Evolutionary conservation across 2,888 invertebrate genomes (phyloP), one percentile per base, ranked within the genome.

Genomic region (Choristoneura rosaceana): DNA sequence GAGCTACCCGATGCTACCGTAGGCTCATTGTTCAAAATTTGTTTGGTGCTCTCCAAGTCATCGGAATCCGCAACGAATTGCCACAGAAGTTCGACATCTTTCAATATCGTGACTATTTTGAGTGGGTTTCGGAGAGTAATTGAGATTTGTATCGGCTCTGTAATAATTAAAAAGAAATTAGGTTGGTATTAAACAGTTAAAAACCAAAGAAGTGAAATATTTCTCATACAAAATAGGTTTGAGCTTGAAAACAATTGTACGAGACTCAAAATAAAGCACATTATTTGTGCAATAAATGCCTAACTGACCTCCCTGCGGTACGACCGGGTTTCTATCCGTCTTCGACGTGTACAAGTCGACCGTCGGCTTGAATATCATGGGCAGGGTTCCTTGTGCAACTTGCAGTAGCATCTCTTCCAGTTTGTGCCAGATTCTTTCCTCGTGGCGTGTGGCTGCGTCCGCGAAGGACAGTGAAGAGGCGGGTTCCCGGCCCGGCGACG

Each of bases 121-220:
- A 98, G 88, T 0, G 97, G 97, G 90, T 98, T 98, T 77, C 95
- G 94, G 76, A 99, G 92, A 68, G 96, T 95, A 38, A 98, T 94
- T 55, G 96, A 96, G 69, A 98, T 94, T 87, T 96, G 96, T 69
- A 98, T 96, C 0, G 97, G 97, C 87, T 99, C 98, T 96, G 89
- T 65, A 90, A 86, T 88, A 76, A 68, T 74, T 66, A 14, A 69
- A 25, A 17, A 33, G 67, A 34, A 67, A 12, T 43, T 14, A 25
- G 12, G 25, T 55, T 12, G 10, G 10, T 3, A 10, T 43, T 43
- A 12, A 43, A 43, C 43, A 43, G 43, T 10, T 12, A 12, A 12
- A 12, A 43, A 7, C 38, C 7, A 38, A 38, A 38, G 38, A 38
- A 38, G 38, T 38, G 38, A 38, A 3, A 7, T 7, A 38, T 38